Percentiles rank a stretch among this genome's conserved stretches.
Evolutionary conservation across 2,797 vertebrate genomes (phyloP).

Genomic region (Darevskia nairensis): DNA sequence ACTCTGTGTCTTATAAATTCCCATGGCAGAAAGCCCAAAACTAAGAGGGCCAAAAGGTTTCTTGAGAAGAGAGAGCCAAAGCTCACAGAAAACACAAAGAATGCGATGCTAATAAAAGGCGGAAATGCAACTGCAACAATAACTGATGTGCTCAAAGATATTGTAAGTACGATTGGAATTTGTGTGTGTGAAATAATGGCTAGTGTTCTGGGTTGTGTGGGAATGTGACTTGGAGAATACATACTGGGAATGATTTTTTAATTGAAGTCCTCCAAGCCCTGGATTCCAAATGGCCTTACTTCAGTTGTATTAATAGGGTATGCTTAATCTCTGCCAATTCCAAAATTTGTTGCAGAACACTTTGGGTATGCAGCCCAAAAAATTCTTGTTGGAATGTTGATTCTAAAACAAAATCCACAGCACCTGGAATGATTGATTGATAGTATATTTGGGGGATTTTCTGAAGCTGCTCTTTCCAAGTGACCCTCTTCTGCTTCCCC

Average conservation of each 20-base stretch:
- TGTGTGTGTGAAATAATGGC: neutral
- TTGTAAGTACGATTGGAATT: conserved; percentile 80
- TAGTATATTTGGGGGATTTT: neutral
- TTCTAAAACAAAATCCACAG: neutral
- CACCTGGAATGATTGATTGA: neutral
- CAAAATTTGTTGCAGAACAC: neutral
- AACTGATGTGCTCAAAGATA: conserved; percentile 88
- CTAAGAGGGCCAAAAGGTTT: conserved; percentile 92
- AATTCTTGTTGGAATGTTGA: neutral
- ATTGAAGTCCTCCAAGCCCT: neutral
- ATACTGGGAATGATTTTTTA: neutral
- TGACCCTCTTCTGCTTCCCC: neutral
- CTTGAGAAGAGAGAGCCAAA: conserved; percentile 90
- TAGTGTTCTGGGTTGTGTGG: neutral
- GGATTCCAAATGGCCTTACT: neutral
- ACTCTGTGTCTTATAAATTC: conserved; percentile 42
- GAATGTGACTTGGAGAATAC: neutral
- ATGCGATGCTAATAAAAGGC: conserved; percentile 93
- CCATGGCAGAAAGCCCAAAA: conserved; percentile 90
- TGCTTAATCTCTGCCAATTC: neutral
- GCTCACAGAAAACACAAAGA: conserved; percentile 89
- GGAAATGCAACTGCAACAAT: conserved; percentile 88
- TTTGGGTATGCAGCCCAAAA: neutral
- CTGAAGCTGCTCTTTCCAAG: neutral
- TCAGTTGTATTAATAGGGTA: neutral